phyloP scores from a whole-genome alignment of 2,797 vertebrate species.

The Pseudomugil tenellus region DNA sequence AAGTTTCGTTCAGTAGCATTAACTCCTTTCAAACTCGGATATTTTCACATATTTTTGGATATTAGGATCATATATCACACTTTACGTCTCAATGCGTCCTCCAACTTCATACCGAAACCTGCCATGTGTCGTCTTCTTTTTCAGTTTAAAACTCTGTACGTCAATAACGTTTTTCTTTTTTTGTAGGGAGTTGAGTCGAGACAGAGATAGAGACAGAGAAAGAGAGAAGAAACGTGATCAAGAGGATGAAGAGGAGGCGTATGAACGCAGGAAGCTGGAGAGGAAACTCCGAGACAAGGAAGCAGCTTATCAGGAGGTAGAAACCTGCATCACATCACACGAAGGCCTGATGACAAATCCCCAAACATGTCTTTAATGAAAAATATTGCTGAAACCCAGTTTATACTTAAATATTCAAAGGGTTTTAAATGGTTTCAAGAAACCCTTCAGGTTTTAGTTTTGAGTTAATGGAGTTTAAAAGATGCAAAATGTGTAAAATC shows the following conservation, averaged over 20 bases:
- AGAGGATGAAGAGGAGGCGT: constrained; percentile 96
- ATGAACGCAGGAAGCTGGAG: constrained; percentile 95
- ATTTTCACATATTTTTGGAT: background rate
- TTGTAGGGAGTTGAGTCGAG: constrained; percentile 88
- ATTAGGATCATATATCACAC: background rate
- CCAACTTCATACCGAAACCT: background rate
- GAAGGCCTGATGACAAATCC: background rate
- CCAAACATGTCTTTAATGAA: background rate
- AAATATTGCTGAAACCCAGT: background rate
- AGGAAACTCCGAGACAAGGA: constrained; percentile 97
- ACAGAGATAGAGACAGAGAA: constrained; percentile 89
- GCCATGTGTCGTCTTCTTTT: background rate
- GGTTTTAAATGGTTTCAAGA: background rate
- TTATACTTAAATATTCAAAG: background rate
- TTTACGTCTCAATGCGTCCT: background rate
- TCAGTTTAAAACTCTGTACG: background rate
- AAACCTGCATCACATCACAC: background rate
- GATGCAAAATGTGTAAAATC: background rate
- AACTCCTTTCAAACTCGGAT: background rate
- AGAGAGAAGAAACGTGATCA: constrained; percentile 92
- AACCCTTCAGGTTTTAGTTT: background rate
- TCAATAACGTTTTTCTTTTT: background rate
- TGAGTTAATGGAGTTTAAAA: background rate
- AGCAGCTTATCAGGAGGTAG: constrained; percentile 97
- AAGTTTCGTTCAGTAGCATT: too few relatives aligned